These are phyloP conservation scores for Dicrurus megarhynchus DNA, from an alignment of 2,113 vertebrate genomes.

Conservation along the genomic window DNA sequence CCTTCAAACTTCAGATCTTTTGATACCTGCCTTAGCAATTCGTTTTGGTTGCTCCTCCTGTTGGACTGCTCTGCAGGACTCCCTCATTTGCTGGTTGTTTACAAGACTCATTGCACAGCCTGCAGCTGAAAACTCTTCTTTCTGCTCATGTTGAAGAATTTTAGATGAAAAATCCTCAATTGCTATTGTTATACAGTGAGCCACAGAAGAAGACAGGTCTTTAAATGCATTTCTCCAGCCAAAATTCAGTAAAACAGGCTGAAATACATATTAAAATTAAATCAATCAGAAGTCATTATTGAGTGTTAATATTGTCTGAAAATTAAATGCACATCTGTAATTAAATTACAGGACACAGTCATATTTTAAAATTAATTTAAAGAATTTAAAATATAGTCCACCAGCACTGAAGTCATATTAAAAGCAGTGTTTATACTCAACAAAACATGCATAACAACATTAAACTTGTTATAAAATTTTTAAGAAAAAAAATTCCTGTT, in stretches of 20 bases:
- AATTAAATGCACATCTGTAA: background rate
- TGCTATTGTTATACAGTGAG: constrained; percentile 81
- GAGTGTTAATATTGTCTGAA: constrained; percentile 10
- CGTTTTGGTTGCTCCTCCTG: constrained; percentile 83
- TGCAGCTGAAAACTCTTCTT: constrained; percentile 59
- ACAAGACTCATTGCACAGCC: constrained; percentile 66
- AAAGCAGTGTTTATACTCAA: constrained; percentile 30
- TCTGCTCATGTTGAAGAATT: constrained; percentile 84
- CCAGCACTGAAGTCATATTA: background rate
- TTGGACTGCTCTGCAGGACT: constrained; percentile 54
- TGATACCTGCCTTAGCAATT: constrained; percentile 85
- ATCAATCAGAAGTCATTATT: background rate
- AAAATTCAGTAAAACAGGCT: constrained; percentile 82
- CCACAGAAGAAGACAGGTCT: constrained; percentile 81
- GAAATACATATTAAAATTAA: constrained; percentile 58
- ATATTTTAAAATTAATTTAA: background rate
- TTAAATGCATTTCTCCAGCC: constrained; percentile 88
- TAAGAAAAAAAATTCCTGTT: constrained; percentile 10
- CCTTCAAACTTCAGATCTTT: constrained; percentile 44
- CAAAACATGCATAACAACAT: background rate
- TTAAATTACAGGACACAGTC: background rate
- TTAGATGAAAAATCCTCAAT: constrained; percentile 82
- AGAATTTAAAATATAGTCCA: background rate
- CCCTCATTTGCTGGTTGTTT: constrained; percentile 64
- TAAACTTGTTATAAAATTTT: constrained; percentile 7